Percentiles rank a stretch among this genome's conserved stretches.
Evolutionary conservation across 2,797 vertebrate genomes (phyloP).

Genomic region (Gobio occitaniae): DNA sequence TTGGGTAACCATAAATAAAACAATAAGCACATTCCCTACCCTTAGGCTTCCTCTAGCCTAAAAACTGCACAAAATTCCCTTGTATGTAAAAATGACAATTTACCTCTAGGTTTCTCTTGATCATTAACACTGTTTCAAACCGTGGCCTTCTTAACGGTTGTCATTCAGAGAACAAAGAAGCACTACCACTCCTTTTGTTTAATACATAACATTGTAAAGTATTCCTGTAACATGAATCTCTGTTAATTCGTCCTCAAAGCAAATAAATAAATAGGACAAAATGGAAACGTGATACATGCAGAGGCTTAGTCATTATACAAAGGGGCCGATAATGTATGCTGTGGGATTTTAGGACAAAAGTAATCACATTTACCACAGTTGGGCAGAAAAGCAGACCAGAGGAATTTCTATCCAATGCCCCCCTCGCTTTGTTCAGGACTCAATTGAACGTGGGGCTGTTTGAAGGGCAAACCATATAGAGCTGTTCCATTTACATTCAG

Average conservation of each 20-base stretch:
- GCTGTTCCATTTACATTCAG: slow-evolving; percentile 67
- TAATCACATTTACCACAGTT: slow-evolving; percentile 79
- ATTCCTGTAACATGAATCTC: slow-evolving; percentile 59
- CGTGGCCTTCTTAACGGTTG: neutral
- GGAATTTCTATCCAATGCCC: slow-evolving; percentile 63
- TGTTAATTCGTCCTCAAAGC: slow-evolving; percentile 60
- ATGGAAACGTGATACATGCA: slow-evolving; percentile 58
- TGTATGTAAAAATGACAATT: neutral
- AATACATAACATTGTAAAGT: slow-evolving; percentile 52
- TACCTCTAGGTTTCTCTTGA: neutral
- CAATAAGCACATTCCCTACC: neutral
- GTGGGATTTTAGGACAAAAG: slow-evolving; percentile 72
- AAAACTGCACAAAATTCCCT: neutral
- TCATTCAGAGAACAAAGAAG: slow-evolving; percentile 1
- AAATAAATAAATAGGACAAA: slow-evolving; percentile 52
- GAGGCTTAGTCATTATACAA: slow-evolving; percentile 68
- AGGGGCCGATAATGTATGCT: slow-evolving; percentile 66
- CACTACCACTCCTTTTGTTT: slow-evolving; percentile 31
- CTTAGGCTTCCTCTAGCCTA: neutral
- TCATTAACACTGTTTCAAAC: slow-evolving; percentile 1
- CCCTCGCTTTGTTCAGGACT: slow-evolving; percentile 56
- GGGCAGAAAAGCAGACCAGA: slow-evolving; percentile 68
- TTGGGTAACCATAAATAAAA: neutral
- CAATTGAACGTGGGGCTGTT: slow-evolving; percentile 59
- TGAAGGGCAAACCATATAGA: slow-evolving; percentile 65